Evolutionary conservation across 2,113 vertebrate species (phyloP).

Genomic region (Gallinago media): DNA sequence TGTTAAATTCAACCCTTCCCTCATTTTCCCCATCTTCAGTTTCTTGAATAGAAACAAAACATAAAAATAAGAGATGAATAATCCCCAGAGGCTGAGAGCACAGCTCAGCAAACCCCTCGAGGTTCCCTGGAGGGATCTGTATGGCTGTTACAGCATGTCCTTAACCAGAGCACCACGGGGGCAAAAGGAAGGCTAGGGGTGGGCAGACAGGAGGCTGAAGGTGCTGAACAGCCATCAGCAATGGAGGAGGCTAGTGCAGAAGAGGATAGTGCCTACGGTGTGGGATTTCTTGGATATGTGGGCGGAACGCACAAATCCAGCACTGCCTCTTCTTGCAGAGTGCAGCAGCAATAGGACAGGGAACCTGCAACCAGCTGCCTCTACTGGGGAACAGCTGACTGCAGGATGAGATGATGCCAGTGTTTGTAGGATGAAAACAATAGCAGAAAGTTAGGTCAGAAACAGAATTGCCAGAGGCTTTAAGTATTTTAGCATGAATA

Average conservation of each 20-base stretch:
- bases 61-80: neutral
- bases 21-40: neutral
- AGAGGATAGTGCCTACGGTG: neutral
- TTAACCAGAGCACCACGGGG: neutral
- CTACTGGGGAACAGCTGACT: neutral
- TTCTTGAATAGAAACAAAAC: neutral
- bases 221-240: neutral
- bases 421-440: neutral
- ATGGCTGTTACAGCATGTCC: neutral
- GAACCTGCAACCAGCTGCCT: neutral
- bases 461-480: neutral
- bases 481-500: neutral
- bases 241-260: rapidly evolving
- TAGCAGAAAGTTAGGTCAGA: neutral
- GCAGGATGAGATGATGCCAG: rapidly evolving
- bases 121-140: neutral
- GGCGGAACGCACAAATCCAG: rapidly evolving
- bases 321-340: neutral
- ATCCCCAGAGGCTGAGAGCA: neutral
- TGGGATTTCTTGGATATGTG: neutral
- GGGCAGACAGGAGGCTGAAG: neutral
- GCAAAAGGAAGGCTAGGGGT: neutral
- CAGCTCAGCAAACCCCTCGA: neutral
- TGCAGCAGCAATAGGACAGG: neutral
- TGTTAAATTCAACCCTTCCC: neutral